Base-by-base conservation (phyloP, 2,113 vertebrate genomes). In the Suricata suricatta region DNA sequence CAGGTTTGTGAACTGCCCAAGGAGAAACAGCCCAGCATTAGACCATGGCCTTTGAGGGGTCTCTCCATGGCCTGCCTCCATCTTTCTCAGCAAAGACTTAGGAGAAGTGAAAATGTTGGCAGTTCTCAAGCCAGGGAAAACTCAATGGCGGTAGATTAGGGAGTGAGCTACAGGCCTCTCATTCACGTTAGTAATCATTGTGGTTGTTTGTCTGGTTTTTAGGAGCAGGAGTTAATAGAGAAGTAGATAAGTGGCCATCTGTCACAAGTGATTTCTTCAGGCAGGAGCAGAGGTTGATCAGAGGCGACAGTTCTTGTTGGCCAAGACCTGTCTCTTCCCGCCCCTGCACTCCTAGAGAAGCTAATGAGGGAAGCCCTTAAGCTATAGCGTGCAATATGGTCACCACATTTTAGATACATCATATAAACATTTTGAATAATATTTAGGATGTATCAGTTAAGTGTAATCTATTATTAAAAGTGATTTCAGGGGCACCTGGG, bases 211-310 rank as follows among this genome's bases (percentile, higher is more conserved):
- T 52, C n/a, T 68, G 21, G 29, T 83, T 96, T 96, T 92, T 33
- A 60, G 41, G 88, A 81, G 71, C 6, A 19, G 57, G 82, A 63
- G 71, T 69, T 74, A 88, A 77, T 8, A 88, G 69, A 93, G 82
- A 77, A 38, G 38, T 17, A 90, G 96, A 95, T 94, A 97, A 97
- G 91, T 84, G 41, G 47, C 91, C 93, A 94, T 95, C 88, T 93
- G 94, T 76, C 81, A n/a, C 72, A 79, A 86, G 35, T 29, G 50
- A 19, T 60, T 80, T 38, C 90, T 83, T 57, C 82, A 77, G 41
- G 81, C 84, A 2, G 66, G 68, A 94, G 81, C 88, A 88, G 88
- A 95, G 85, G 93, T 96, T 90, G 90, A 69, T 33, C 76, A 93
- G 63, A 68, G 25, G 21, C n/a, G 38, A 64, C 29, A 3, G 16